Conservation (phyloP, 2,113 vertebrate species). For the Uria lomvia region DNA sequence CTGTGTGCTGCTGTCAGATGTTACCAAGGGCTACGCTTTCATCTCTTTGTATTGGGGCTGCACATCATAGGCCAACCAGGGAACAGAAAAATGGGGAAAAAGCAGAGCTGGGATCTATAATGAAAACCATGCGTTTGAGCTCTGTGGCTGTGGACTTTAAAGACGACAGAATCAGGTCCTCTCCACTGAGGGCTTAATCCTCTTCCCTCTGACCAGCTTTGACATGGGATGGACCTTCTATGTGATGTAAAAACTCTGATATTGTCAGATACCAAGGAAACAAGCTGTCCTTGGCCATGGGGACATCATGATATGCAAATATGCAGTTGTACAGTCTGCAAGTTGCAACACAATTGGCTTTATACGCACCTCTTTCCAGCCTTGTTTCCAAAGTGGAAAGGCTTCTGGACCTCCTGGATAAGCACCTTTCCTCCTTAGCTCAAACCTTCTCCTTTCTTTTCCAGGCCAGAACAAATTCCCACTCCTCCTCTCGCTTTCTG, state of each 20-base stretch:
- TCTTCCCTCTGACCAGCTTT: neutral
- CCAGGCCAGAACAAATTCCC: neutral
- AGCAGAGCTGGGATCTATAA: neutral
- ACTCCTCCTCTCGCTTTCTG: neutral
- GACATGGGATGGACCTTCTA: neutral
- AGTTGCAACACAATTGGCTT: neutral
- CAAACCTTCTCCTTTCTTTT: neutral
- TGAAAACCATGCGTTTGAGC: neutral
- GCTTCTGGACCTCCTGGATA: neutral
- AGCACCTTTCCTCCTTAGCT: neutral
- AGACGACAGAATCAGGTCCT: neutral
- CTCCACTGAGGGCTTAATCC: neutral
- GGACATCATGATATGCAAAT: neutral
- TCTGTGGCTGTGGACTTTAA: neutral
- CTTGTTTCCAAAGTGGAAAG: neutral
- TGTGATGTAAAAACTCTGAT: neutral
- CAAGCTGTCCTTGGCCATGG: neutral
- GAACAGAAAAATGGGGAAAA: neutral
- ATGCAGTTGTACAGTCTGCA: neutral
- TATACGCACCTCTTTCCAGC: neutral
- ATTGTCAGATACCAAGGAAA: neutral
- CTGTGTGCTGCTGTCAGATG: neutral
- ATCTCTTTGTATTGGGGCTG: neutral
- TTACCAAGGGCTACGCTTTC: neutral
- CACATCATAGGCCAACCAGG: neutral